Conservation (phyloP, 1,140 invertebrate genomes). For the Cydia splendana region DNA sequence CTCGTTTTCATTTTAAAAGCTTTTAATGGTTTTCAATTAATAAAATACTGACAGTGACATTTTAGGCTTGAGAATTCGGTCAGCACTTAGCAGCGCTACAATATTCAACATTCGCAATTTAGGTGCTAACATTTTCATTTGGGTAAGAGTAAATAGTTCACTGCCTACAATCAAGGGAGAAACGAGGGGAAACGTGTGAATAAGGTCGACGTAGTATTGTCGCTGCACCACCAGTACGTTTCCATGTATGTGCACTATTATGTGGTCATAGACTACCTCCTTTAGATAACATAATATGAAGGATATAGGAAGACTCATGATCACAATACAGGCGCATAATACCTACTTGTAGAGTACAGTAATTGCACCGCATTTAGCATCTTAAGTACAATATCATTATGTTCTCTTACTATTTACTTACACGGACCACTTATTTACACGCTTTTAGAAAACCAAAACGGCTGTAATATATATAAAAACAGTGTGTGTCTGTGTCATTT, state of each 20-base stretch:
- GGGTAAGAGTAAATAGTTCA: conserved; percentile 51
- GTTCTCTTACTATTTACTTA: no score
- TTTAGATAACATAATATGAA: background rate
- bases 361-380: no score
- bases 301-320: no score
- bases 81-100: conserved; percentile 20
- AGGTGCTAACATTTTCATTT: conserved; percentile 35
- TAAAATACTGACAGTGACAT: conserved; percentile 16
- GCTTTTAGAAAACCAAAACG: no score
- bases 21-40: conserved; percentile 21
- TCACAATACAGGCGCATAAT: no score
- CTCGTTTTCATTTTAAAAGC: conserved; percentile 30
- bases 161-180: conserved; percentile 59
- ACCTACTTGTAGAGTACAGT: no score
- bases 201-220: conserved; percentile 71
- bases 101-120: conserved; percentile 22
- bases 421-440: no score
- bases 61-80: conserved; percentile 17
- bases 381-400: no score
- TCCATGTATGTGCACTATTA: conserved; percentile 47
- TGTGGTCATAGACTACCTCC: conserved; percentile 31
- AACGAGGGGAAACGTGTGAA: conserved; percentile 69
- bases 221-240: conserved; percentile 58
- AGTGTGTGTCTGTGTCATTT: no score
- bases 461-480: no score